Conservation (phyloP, 1,140 invertebrate species). For the Sitophilus oryzae region DNA sequence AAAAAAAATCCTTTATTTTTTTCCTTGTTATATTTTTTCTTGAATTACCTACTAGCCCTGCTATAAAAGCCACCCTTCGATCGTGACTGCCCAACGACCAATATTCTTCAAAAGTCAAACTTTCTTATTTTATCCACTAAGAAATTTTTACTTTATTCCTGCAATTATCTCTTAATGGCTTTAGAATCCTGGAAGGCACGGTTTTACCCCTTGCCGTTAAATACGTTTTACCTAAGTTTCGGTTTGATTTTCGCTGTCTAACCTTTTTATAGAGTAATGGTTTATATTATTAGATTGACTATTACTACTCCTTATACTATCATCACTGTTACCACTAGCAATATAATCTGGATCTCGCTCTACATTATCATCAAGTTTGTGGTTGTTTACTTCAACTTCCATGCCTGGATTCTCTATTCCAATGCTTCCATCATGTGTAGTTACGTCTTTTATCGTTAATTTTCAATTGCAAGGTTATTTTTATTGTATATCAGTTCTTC, state of each 20-base stretch:
- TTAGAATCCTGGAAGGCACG: no score
- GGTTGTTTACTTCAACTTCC: neutral
- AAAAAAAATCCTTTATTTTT: neutral
- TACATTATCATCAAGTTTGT: neutral
- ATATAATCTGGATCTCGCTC: neutral
- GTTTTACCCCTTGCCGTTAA: no score
- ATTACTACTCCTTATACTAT: neutral
- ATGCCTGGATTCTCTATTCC: neutral
- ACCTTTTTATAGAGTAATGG: no score
- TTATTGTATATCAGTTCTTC: neutral
- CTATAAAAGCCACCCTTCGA: neutral
- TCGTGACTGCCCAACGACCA: no score
- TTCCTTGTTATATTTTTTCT: neutral
- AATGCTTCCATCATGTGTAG: no score
- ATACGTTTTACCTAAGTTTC: no score
- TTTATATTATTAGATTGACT: neutral
- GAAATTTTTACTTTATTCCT: neutral
- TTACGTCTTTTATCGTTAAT: no score
- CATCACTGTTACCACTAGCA: neutral
- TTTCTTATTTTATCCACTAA: neutral
- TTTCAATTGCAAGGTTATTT: no score
- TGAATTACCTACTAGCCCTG: neutral
- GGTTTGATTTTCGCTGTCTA: no score
- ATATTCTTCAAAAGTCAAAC: neutral
- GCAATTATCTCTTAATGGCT: no score